Conservation (phyloP, 2,888 invertebrate genomes). For the Cyclophora albipunctata region DNA sequence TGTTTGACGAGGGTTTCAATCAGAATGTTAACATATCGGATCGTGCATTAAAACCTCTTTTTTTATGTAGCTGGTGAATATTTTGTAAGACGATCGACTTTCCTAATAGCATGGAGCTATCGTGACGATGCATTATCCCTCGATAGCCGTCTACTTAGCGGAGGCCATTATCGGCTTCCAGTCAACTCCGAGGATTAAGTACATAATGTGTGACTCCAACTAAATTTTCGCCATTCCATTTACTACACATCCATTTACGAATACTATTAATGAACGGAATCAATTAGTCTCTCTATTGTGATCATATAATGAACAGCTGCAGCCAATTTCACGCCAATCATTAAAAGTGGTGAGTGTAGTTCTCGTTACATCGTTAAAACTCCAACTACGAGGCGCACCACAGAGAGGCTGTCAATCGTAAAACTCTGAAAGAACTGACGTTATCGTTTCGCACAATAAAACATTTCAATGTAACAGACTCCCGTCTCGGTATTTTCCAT, state of each 20-base stretch:
- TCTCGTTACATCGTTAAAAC: slow-evolving; percentile 5
- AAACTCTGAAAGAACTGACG: too few species aligned
- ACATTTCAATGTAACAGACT: too few species aligned
- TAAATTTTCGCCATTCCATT: slow-evolving; percentile 7
- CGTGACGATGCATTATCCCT: slow-evolving; percentile 5
- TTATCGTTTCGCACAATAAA: too few species aligned
- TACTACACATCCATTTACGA: background rate
- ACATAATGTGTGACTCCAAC: background rate
- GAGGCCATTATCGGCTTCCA: background rate
- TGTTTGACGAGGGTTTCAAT: too few species aligned
- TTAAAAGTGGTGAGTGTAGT: background rate
- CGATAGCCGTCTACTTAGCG: background rate
- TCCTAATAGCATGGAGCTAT: background rate
- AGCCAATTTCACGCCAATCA: slow-evolving; percentile 5
- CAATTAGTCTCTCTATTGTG: too few species aligned
- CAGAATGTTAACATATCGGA: too few species aligned
- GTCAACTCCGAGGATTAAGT: background rate
- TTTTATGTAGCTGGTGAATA: too few species aligned
- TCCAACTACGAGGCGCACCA: background rate
- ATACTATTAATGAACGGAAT: too few species aligned
- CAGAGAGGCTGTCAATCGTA: too few species aligned
- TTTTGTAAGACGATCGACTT: too few species aligned
- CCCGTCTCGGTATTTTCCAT: too few species aligned
- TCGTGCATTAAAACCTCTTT: too few species aligned
- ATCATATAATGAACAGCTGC: slow-evolving; percentile 1